These are phyloP conservation scores for Hyposmocoma kahamanoa DNA, from an alignment of 1,140 invertebrate genomes.

Conservation along the genomic window DNA sequence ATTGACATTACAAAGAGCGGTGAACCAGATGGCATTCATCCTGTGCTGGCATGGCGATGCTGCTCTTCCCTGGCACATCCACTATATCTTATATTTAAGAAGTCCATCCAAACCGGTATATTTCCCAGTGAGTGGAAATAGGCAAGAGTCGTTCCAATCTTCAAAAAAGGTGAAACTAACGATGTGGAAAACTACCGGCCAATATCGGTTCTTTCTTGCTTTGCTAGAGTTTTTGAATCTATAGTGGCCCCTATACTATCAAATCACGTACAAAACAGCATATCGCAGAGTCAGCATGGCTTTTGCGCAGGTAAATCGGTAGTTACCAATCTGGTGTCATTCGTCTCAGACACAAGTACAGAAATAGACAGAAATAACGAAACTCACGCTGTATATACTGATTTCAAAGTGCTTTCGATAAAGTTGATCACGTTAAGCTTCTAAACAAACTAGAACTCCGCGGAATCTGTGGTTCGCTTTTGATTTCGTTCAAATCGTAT, in stretches of 20 bases:
- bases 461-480: not conserved
- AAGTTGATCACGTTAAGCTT: not conserved
- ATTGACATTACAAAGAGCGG: slow-evolving; percentile 5
- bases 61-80: slow-evolving; percentile 1
- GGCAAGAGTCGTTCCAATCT: slow-evolving; percentile 7
- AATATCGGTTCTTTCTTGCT: not conserved
- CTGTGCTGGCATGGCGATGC: slow-evolving; percentile 12
- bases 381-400: not conserved
- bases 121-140: slow-evolving; percentile 17
- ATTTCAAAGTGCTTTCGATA: not conserved
- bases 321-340: not conserved
- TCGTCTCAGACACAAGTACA: not conserved
- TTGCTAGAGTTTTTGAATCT: not conserved
- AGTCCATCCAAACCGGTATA: slow-evolving; percentile 5
- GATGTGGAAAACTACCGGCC: slow-evolving; percentile 11
- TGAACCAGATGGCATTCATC: slow-evolving; percentile 8
- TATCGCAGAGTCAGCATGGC: not conserved
- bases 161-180: slow-evolving; percentile 12
- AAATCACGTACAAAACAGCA: not conserved
- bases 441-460: not conserved
- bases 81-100: slow-evolving; percentile 11
- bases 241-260: not conserved
- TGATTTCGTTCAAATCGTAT: not conserved
- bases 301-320: not conserved
- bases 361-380: not conserved